A percentile compares a stretch with the other conserved stretches of the same genome.
Evolutionary conservation across 2,797 vertebrate species (phyloP).

Genomic region (Anisognathus igniventris): DNA sequence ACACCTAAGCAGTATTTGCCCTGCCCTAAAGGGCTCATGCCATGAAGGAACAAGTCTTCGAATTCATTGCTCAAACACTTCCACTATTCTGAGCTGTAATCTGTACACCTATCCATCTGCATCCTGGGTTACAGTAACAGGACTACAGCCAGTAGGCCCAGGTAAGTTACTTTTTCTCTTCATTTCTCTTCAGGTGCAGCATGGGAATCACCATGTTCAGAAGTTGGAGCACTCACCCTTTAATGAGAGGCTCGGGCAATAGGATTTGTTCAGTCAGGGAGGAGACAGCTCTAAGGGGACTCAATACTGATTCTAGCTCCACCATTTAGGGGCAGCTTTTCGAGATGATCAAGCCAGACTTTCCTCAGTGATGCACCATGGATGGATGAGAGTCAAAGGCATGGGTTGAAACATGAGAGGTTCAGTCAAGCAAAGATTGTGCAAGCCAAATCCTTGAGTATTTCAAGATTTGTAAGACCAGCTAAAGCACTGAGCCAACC

Average conservation of each 20-base stretch:
- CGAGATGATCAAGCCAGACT: neutral
- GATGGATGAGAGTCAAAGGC: neutral
- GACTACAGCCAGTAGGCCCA: neutral
- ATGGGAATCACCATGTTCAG: neutral
- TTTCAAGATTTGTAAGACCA: neutral
- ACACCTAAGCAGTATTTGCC: neutral
- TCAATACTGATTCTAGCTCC: neutral
- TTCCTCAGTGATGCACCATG: neutral
- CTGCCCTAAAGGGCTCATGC: neutral
- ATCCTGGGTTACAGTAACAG: neutral
- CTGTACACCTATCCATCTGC: neutral
- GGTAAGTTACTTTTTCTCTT: neutral
- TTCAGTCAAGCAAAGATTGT: neutral
- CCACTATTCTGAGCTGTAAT: neutral
- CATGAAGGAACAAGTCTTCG: neutral
- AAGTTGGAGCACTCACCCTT: neutral
- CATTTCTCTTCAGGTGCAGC: neutral
- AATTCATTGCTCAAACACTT: neutral
- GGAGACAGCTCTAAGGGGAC: neutral
- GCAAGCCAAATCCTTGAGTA: neutral
- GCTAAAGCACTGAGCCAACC: neutral
- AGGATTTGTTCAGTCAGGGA: rapidly evolving
- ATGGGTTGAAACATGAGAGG: neutral
- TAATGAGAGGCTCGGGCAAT: neutral
- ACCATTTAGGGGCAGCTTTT: neutral